Base-by-base conservation (phyloP, 2,113 vertebrate species). In the Macrotis lagotis region DNA sequence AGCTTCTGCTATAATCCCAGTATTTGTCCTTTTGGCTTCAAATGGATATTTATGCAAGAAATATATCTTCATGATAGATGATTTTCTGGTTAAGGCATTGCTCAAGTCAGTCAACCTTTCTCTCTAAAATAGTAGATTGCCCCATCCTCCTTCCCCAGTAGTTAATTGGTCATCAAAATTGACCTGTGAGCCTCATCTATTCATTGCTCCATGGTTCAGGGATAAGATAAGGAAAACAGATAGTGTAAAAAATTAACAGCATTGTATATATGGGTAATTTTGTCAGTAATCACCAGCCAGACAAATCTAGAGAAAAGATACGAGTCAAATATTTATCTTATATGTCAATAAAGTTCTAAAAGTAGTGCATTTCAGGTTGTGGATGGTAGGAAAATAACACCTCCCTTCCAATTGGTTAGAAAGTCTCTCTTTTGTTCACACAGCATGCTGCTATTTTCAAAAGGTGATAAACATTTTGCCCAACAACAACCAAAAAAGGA, bases 1-100 rank as follows among this genome's bases (percentile, higher is more conserved):
- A 89, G 51, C 25, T 95, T 91, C 26, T 92, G 26, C 50, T 93
- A 51, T 47, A 93, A 90, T 91, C 52, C 2, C 88, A n/a, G 8
- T 44, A 74, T 74, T 44, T 74, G 37, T 74, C n/a, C 55, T 37
- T 66, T 66, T 66, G 55, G 55, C 55, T 28, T 66, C 55, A 31
- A 66, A 12, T 66, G 55, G 50, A 89, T 26, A 89, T 48, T 89
- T 48, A 26, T 89, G 88, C 25, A 90, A 4, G 8, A 16, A 37
- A 1, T 88, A 93, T 37, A 26, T 37, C 19, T 66, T 50, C 37
- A 7, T 55, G 10, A 49, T 25, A 28, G 7, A n/a, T 8, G 24
- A 66, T 91, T 49, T 55, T 25, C 14, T 88, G 25, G 25, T 22
- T 37, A 37, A 37, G 55, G 55, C 14, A 66, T 66, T 31, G 28